Evolutionary conservation across 2,113 vertebrate species (phyloP), one percentile per base, ranked within the genome.

Genomic region (Theristicus caerulescens): DNA sequence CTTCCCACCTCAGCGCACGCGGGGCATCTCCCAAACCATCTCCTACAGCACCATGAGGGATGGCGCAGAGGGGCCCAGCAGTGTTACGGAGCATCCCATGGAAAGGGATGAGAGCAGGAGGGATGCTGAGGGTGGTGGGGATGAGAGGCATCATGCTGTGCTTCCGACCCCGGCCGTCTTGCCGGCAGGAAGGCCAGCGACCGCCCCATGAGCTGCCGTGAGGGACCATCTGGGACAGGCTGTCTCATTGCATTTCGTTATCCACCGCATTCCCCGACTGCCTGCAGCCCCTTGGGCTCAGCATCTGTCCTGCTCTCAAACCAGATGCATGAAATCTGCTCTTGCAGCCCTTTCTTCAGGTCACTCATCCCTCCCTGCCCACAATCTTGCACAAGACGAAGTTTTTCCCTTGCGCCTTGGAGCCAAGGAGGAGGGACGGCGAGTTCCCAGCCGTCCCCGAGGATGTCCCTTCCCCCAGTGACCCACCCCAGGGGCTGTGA

Each of bases 41-140:
- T 8, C 40, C 32, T 20, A 2, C 47, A 44, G 26, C 6, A 2
- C 25, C 17, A 10, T 0, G 16, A 1, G 3, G 26, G 8, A 26
- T 19, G 42, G 16, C 17, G 2, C 29, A 24, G 51, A 34, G n/a
- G n/a, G 11, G 11, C 12, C 12, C 0, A 2, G 52, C 31, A 12
- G 20, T 6, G 18, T 29, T 22, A 16, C 0, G 1, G 49, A 36
- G 52, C 36, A 29, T 20, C 18, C 66, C 18, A 7, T 0, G 9
- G 8, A 8, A 31, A 31, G 59, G 44, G 38, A 24, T 11, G 25
- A 26, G 47, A 34, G 34, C 24, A 17, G 70, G 32, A 40, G 40
- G 17, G 32, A 7, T 1, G 3, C 10, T 29, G 82, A 12, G 34
- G 52, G 26, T 4, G 47, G 6, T 34, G 36, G 34, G 21, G 26